Conservation (phyloP, 2,888 invertebrate species). For the Lasiommata megera region DNA sequence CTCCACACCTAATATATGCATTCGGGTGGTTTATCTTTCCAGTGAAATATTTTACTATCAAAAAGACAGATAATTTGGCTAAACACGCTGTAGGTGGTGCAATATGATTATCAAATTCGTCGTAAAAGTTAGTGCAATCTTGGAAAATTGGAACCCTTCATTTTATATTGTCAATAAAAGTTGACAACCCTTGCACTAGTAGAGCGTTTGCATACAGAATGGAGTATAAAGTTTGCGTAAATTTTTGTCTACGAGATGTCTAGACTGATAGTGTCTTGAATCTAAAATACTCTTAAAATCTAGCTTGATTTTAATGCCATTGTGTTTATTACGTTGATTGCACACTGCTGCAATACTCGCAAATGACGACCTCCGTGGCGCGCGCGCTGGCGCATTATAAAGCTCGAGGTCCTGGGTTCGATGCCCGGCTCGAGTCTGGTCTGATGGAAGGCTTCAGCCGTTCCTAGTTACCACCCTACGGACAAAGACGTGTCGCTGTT, state of each 20-base stretch:
- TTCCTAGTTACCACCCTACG: too few relatives aligned
- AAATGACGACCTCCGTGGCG: too few relatives aligned
- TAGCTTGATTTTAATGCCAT: neutral
- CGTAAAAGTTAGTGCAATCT: slow-evolving; percentile 5
- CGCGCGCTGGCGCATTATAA: too few relatives aligned
- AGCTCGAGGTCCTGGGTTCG: too few relatives aligned
- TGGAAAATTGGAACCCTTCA: slow-evolving; percentile 2
- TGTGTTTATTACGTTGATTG: neutral
- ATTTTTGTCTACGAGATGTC: slow-evolving; percentile 16
- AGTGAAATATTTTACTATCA: neutral
- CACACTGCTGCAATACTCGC: neutral
- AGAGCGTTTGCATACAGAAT: slow-evolving; percentile 10
- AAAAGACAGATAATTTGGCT: neutral
- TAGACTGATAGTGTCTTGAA: slow-evolving; percentile 6
- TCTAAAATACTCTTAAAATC: neutral
- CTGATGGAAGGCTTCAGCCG: too few relatives aligned
- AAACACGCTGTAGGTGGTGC: neutral
- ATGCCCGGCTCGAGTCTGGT: too few relatives aligned
- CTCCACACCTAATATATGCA: too few relatives aligned
- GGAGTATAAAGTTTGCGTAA: neutral
- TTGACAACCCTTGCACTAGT: neutral
- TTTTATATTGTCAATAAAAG: slow-evolving; percentile 6
- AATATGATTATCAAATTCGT: neutral
- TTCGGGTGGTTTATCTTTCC: too few relatives aligned
- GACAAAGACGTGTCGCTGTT: too few relatives aligned